phyloP scores from a whole-genome alignment of 2,888 invertebrate genomes.

The Tenthredo mesomela region DNA sequence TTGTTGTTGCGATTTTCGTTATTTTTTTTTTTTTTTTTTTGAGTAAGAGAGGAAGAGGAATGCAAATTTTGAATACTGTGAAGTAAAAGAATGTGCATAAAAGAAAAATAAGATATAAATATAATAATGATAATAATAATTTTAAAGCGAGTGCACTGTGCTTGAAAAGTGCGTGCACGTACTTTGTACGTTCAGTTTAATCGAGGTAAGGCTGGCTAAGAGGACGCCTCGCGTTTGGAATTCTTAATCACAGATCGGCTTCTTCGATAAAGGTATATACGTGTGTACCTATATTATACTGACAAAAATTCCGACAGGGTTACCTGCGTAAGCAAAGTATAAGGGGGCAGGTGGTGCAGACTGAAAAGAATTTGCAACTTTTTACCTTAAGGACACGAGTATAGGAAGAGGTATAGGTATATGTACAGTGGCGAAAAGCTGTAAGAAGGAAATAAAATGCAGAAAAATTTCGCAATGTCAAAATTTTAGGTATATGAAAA shows the following conservation, averaged over 20 bases:
- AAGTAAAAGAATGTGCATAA: not conserved
- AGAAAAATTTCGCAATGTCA: not conserved
- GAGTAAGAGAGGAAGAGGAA: not conserved
- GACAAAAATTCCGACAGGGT: not conserved
- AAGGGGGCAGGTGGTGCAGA: not conserved
- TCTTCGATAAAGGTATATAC: slow-evolving; percentile 17
- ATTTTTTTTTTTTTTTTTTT: not conserved
- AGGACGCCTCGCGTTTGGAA: slow-evolving; percentile 43
- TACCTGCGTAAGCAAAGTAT: not conserved
- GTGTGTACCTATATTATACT: not conserved
- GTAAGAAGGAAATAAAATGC: too few relatives aligned
- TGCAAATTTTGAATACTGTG: not conserved
- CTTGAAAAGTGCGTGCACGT: slow-evolving; percentile 39
- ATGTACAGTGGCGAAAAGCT: too few relatives aligned
- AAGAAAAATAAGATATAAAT: not conserved
- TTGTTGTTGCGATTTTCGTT: too few relatives aligned
- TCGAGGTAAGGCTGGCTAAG: not conserved
- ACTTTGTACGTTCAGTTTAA: slow-evolving; percentile 37
- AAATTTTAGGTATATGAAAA: too few relatives aligned
- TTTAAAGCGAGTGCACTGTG: slow-evolving; percentile 15
- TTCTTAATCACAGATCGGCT: slow-evolving; percentile 42
- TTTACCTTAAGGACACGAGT: not conserved
- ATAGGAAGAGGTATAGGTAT: not conserved
- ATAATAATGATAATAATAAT: slow-evolving; percentile 19
- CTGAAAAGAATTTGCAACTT: slow-evolving; percentile 3